These are phyloP conservation scores for Ceyx cyanopectus DNA, from an alignment of 2,113 vertebrate species.

Conservation along the genomic window DNA sequence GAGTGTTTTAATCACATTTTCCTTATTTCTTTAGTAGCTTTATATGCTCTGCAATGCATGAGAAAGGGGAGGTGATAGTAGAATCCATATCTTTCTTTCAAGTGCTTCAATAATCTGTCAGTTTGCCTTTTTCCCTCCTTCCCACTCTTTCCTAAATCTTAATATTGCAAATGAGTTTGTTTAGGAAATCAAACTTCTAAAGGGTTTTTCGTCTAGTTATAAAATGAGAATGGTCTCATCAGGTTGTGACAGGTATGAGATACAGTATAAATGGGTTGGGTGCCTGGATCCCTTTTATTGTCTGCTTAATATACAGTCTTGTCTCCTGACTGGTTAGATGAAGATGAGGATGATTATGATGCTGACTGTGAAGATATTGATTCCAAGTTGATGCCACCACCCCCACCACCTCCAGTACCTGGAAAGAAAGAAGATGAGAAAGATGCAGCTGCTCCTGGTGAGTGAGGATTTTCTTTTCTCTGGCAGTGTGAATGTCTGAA, in stretches of 20 bases:
- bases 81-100: not conserved
- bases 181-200: not conserved
- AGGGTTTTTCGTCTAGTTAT: not conserved
- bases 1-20: not conserved
- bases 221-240: not conserved
- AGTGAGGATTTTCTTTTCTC: constrained; percentile 54
- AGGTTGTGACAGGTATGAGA: not conserved
- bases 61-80: not conserved
- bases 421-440: constrained; percentile 90
- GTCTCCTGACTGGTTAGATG: constrained; percentile 70
- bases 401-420: constrained; percentile 87
- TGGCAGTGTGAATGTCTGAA: constrained; percentile 10
- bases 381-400: constrained; percentile 95
- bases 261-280: not conserved
- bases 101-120: not conserved
- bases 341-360: constrained; percentile 97
- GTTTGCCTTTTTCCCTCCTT: not conserved
- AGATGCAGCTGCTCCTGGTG: constrained; percentile 79
- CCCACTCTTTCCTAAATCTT: not conserved
- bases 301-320: not conserved
- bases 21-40: not conserved
- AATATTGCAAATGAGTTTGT: not conserved
- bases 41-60: not conserved
- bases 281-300: not conserved
- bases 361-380: constrained; percentile 97